Base-by-base conservation (phyloP, 2,888 invertebrate species). In the Folsomia manolachei region DNA sequence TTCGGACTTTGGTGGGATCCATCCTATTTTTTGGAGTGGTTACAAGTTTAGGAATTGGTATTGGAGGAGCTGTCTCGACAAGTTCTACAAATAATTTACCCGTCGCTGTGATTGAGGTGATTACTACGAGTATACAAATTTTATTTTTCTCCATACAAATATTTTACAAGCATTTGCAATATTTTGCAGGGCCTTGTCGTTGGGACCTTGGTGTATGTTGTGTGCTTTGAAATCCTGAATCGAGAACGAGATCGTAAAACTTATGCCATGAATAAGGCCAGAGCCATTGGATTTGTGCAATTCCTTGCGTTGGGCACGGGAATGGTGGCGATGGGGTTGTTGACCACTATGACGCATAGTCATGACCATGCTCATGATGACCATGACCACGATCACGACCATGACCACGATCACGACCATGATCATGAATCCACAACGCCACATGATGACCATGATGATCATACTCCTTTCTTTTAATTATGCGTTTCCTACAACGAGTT, bases 181-280 rank as follows among this genome's bases (percentile, higher is more conserved):
- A 51, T 51, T 51, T 14, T 62, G 80, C 92, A 96, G 86, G 95
- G 95, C 1, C 85, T 97, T 72, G 96, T 97, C 0, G 90, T 93
- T 62, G 97, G 97, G 18, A 97, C 97, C 0, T 88, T 97, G 62
- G 85, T 97, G 1, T 97, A 96, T 85, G 94, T 97, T 19, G 95
- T 96, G n/a, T 96, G 96, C 86, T 96, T 97, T 84, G 97, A 97
- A 85, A 92, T 97, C 70, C 87, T 97, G 81, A 90, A 90, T 4
- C 86, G 91, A 74, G 91, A 92, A 81, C 19, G 66, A 14, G 66
- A 78, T 67, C 62, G 78, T 14, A 77, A 78, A 64, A 72, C 69
- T 60, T 69, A 73, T 69, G 70, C 72, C 26, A 76, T 78, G 75
- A 52, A 51, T 25, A 71, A 52, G 64, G 76, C 74, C 2, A 74